Evolutionary conservation across 2,888 invertebrate species (phyloP), one percentile per base, ranked within the genome.

Genomic region (Leucophenga maculata): DNA sequence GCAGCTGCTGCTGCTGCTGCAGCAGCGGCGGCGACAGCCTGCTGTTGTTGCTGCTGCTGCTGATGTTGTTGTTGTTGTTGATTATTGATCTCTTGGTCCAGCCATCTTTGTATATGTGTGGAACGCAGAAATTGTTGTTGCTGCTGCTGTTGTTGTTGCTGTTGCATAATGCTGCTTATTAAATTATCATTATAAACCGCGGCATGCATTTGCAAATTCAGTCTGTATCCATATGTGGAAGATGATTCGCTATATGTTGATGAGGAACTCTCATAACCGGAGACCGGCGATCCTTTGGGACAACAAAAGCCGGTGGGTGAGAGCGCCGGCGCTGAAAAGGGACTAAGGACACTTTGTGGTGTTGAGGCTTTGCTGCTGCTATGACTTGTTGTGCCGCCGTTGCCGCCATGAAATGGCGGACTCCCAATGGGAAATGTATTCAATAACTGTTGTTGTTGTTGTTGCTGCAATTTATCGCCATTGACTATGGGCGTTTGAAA

Each of bases 201-300:
- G 72, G 91, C 89, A 73, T 90, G 90, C 77, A 91, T 83, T 86
- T 91, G 90, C 81, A 91, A 88, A 78, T 90, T 90, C 79, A 91
- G 82, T 80, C 89, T 90, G 82, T 90, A 91, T 79, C 62, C 79
- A 59, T 75, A 76, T 69, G 72, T 79, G 68, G 74, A 77, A 0
- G 82, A 80, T 32, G 82, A 79, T 72, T 88, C 88, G 73, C 89
- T 89, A 76, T 87, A 89, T 78, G 83, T 87, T 74, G 85, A 89
- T 20, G 88, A 86, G 73, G 87, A 87, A 75, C 86, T 90, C 85
- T 86, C 89, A 84, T 87, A 90, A 68, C 87, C 88, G 66, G 86
- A 89, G 50, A 88, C 86, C 73, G 87, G 86, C 48, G 86, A 89
- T 62, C 86, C 86, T 79, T 89, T 89, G 81, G 80, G 89, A 83